Evolutionary conservation across 2,113 vertebrate species (phyloP).

Genomic region (Oreochromis spilurus): DNA sequence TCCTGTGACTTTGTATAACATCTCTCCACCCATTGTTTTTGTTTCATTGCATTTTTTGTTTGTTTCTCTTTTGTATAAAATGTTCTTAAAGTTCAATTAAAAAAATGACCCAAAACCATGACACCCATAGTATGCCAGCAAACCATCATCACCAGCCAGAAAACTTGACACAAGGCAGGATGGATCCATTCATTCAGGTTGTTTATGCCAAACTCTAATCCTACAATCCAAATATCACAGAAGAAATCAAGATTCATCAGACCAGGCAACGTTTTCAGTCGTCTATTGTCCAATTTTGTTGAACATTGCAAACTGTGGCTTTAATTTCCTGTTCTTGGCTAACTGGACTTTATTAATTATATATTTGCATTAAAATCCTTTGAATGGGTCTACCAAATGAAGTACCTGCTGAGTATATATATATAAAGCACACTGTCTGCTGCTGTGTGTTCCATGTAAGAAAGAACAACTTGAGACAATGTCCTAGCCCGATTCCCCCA

Average conservation of each 20-base stretch:
- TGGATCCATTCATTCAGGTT: background rate
- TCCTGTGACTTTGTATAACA: background rate
- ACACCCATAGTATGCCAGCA: background rate
- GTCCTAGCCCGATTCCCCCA: background rate
- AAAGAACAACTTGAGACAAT: background rate
- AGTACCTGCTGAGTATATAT: background rate
- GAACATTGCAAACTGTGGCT: background rate
- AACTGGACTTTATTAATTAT: background rate
- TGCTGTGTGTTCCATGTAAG: background rate
- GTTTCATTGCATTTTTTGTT: background rate
- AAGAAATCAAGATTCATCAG: background rate
- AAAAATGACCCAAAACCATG: background rate
- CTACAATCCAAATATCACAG: background rate
- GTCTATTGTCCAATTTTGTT: background rate
- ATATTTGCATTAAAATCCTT: background rate
- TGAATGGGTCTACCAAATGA: background rate
- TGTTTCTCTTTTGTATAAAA: background rate
- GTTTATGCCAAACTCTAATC: background rate
- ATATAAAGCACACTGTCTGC: background rate
- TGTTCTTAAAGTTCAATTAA: background rate
- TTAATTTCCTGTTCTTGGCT: background rate
- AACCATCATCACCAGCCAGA: background rate
- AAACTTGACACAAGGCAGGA: background rate
- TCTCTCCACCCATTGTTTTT: background rate
- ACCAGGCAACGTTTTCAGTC: background rate